A percentile compares a stretch with the other conserved stretches of the same genome.
Evolutionary conservation across 2,113 vertebrate species (phyloP).

Genomic region (Edolisoma coerulescens): DNA sequence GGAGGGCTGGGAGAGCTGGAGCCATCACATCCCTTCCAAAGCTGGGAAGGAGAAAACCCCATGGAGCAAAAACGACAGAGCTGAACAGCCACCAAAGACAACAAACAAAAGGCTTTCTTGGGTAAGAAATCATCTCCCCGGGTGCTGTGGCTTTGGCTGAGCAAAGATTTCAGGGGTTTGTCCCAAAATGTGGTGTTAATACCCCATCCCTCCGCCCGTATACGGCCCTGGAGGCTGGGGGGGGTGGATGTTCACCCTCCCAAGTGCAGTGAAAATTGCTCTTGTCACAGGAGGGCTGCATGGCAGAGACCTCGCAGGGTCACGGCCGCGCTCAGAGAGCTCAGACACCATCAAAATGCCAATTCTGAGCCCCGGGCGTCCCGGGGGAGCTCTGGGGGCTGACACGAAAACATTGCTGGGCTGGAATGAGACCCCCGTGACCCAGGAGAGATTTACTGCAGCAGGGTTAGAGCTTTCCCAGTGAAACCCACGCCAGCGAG

Average conservation of each 20-base stretch:
- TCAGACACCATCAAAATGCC: not conserved
- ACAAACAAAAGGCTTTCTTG: not conserved
- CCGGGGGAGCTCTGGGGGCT: not conserved
- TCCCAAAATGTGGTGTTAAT: not conserved
- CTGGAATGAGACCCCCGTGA: not conserved
- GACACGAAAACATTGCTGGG: not conserved
- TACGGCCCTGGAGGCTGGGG: fast-evolving
- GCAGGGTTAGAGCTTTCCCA: conserved; percentile 38
- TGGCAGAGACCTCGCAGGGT: not conserved
- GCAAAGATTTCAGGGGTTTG: not conserved
- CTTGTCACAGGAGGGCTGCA: fast-evolving
- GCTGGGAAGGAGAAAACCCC: not conserved
- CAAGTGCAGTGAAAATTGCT: not conserved
- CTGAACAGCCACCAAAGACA: not conserved
- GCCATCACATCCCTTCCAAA: not conserved
- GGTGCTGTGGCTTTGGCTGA: not conserved
- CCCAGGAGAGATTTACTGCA: conserved; percentile 12
- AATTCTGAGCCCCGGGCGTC: not conserved
- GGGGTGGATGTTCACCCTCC: fast-evolving
- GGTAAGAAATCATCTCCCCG: not conserved
- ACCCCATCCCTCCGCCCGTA: fast-evolving
- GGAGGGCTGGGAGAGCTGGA: not conserved
- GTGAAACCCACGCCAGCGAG: not conserved
- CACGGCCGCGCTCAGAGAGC: not conserved
- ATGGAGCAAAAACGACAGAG: not conserved